A percentile compares a stretch with the other conserved stretches of the same genome.
Conservation (phyloP, 2,888 invertebrate genomes). For the Sphinx pinastri region DNA sequence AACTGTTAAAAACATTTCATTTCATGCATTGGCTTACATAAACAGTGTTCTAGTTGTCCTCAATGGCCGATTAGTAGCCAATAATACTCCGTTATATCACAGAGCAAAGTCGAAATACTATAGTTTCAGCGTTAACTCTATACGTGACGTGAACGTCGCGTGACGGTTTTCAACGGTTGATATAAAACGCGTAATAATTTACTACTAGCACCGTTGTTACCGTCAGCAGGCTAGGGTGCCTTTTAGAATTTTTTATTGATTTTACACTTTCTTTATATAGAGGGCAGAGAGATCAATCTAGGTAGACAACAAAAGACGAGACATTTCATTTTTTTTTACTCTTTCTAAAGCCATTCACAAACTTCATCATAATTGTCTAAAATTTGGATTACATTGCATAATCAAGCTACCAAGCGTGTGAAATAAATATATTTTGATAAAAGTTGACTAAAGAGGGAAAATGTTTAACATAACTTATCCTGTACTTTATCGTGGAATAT, state of each 20-base stretch:
- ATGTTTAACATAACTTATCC: background rate
- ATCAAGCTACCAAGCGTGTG: background rate
- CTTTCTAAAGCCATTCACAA: too few species aligned
- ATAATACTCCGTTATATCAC: constrained; percentile 25
- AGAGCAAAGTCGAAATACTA: constrained; percentile 4
- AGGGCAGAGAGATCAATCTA: background rate
- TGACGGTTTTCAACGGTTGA: constrained; percentile 24
- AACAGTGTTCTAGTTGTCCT: constrained; percentile 19
- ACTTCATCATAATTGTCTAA: background rate
- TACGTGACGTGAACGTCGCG: constrained; percentile 26
- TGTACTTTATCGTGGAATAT: background rate
- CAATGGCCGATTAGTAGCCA: constrained; percentile 12
- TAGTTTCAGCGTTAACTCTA: constrained; percentile 17
- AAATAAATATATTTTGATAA: background rate
- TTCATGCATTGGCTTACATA: constrained; percentile 22
- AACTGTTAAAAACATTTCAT: constrained; percentile 8
- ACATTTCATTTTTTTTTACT: too few species aligned
- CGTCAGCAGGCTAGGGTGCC: background rate
- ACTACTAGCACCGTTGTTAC: constrained; percentile 3
- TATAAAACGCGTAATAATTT: constrained; percentile 15
- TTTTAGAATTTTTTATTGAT: background rate
- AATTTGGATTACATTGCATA: background rate
- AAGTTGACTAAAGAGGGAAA: background rate
- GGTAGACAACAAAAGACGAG: too few species aligned
- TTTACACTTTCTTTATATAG: background rate